phyloP scores from a whole-genome alignment of 92 coral and sea anemone genomes.

The Epizoanthus illoricatus region DNA sequence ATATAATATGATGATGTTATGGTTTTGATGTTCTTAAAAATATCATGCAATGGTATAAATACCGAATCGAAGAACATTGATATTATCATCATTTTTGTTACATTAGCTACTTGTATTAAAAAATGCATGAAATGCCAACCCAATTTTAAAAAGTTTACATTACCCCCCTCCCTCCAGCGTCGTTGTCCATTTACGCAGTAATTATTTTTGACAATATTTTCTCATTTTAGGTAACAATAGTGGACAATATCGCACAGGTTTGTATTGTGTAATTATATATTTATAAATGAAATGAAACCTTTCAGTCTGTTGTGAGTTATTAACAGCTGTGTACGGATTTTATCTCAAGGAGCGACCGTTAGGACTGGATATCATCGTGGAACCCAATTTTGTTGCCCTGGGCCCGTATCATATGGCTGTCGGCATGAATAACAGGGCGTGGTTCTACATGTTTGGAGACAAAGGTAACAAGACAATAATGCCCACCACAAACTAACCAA shows the following conservation, averaged over 20 bases:
- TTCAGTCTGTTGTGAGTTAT: neutral
- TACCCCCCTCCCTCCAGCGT: no score
- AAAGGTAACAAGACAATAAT: constrained; percentile 60
- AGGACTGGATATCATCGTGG: constrained; percentile 86
- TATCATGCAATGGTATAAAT: no score
- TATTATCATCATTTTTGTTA: no score
- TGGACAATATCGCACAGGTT: constrained; percentile 93
- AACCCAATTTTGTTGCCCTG: constrained; percentile 92
- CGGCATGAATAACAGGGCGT: constrained; percentile 98
- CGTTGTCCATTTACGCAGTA: no score
- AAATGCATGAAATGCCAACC: no score
- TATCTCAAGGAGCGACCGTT: constrained; percentile 83
- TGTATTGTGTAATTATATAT: neutral
- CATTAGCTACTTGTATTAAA: no score
- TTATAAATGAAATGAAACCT: neutral
- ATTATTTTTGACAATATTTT: neutral
- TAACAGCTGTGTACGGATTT: neutral
- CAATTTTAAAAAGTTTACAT: no score
- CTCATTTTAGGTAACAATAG: constrained; percentile 77
- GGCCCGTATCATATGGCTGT: constrained; percentile 97
- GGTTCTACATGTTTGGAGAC: constrained; percentile 94
- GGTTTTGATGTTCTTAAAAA: no score
- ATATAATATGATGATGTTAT: no score
- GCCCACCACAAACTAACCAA: neutral
- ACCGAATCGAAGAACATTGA: no score